Conservation (phyloP, 2,797 vertebrate species). For the Spinus pinus region DNA sequence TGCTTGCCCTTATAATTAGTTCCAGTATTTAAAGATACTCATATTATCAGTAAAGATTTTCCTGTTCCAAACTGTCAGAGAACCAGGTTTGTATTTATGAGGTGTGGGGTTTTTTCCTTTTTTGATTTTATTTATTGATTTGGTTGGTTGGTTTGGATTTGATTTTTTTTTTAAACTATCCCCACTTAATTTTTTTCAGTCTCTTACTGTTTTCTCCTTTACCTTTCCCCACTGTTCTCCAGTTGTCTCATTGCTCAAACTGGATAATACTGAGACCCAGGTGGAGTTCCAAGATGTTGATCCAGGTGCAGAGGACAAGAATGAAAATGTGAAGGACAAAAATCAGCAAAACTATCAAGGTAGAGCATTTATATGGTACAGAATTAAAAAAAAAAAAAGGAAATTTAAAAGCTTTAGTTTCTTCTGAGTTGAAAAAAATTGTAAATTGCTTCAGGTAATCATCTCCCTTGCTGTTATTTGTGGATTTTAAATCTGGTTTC, state of each 20-base stretch:
- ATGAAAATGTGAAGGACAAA: slow-evolving; percentile 75
- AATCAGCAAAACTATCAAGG: slow-evolving; percentile 81
- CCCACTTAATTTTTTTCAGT: neutral
- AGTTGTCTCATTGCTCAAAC: slow-evolving; percentile 73
- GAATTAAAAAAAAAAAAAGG: neutral
- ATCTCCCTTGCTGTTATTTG: neutral
- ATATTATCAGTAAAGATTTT: slow-evolving; percentile 41
- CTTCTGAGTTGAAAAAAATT: neutral
- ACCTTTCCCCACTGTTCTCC: slow-evolving; percentile 57
- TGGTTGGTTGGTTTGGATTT: neutral
- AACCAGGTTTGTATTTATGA: neutral
- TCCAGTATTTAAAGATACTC: slow-evolving; percentile 16
- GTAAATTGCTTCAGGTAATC: neutral
- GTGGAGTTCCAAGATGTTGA: slow-evolving; percentile 78
- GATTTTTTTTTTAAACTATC: neutral
- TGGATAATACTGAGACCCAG: slow-evolving; percentile 79
- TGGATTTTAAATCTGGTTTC: neutral
- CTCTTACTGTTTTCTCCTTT: slow-evolving; percentile 29
- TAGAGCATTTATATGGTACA: slow-evolving; percentile 58
- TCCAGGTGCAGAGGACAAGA: slow-evolving; percentile 78
- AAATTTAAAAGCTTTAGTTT: neutral
- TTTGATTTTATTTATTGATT: neutral
- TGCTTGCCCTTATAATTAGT: neutral
- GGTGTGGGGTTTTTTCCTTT: fast-evolving
- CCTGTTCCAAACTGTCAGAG: slow-evolving; percentile 43